Base-by-base conservation (phyloP, 2,888 invertebrate genomes). In the Seira sanloemensis region DNA sequence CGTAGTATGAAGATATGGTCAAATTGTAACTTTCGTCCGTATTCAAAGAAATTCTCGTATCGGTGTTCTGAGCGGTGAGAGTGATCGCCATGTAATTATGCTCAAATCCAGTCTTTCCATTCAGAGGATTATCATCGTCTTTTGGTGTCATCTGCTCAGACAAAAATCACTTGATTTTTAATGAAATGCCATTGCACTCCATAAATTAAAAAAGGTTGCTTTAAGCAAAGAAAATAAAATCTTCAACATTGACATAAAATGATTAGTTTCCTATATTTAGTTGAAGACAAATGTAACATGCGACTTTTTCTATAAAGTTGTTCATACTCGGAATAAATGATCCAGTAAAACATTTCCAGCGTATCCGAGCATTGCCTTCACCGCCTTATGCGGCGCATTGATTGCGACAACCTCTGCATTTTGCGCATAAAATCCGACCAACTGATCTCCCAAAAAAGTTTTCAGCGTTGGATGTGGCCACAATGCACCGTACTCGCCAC, bases 321-420 rank as follows among this genome's bases (percentile, higher is more conserved):
- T 50, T n/a, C 87, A 75, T 77, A 89, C 89, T 23, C 89, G 77
- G 71, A 89, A 89, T 58, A 89, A 76, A 77, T 86, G 88, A 68
- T 89, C 89, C 54, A 89, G 77, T 7, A 89, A 82, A 0, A 88
- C 86, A 82, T 89, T 89, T 25, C 89, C 89, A 23, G 89, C 88
- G 71, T 89, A 89, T 1, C 89, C 89, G 67, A 89, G 68, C 1
- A 80, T 54, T 4, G 91, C 96, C 96, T 87, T 95, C 46, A 76
- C 62, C 9, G 87, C 72, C 16, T 50, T 50, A 50, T 65, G 80
- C 73, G 24, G 73, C 46, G 58, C 86, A 87, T 27, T 76, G 46
- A 16, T 73, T 73, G 9, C 87, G 21, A n/a, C 58, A 83, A 0
- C 75, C 79, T 75, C 83, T 79, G 7, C 87, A 94, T 24, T 78